A percentile compares a stretch with the other conserved stretches of the same genome.
Evolutionary conservation across 2,113 vertebrate genomes (phyloP).

Genomic region (Phylloscopus trochilus): DNA sequence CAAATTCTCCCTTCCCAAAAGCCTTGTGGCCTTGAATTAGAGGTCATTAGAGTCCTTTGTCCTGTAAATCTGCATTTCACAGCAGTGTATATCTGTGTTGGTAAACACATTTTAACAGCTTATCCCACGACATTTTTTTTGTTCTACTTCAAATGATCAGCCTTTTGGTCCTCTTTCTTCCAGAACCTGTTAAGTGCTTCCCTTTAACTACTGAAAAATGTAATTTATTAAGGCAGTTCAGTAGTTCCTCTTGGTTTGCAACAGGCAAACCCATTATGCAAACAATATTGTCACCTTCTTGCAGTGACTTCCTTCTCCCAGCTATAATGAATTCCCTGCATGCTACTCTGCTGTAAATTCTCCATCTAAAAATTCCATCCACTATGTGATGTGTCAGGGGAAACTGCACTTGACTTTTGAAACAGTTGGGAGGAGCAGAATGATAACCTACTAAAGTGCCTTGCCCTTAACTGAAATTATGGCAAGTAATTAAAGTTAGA

Average conservation of each 20-base stretch:
- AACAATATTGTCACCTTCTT: neutral
- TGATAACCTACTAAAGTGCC: constrained; percentile 12
- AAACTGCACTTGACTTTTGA: constrained; percentile 43
- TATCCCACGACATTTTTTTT: neutral
- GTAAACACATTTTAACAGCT: neutral
- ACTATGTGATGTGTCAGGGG: neutral
- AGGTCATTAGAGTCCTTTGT: neutral
- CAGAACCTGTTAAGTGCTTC: neutral
- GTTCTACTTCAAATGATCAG: neutral
- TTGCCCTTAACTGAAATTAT: constrained; percentile 45
- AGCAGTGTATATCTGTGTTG: neutral
- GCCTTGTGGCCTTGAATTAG: neutral
- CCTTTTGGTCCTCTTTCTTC: neutral
- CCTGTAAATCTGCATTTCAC: neutral
- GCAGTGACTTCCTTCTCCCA: neutral
- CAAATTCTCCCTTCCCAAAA: neutral
- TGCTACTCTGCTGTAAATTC: constrained; percentile 22
- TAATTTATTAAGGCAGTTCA: neutral
- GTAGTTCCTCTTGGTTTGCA: neutral
- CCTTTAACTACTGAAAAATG: neutral
- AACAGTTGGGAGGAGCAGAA: constrained; percentile 27
- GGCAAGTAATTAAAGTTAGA: constrained; percentile 49
- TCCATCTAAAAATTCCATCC: constrained; percentile 22
- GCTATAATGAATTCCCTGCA: constrained; percentile 25
- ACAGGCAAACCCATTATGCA: neutral